Evolutionary conservation across 1,140 invertebrate species (phyloP).

Genomic region (Lordiphosa collinella): DNA sequence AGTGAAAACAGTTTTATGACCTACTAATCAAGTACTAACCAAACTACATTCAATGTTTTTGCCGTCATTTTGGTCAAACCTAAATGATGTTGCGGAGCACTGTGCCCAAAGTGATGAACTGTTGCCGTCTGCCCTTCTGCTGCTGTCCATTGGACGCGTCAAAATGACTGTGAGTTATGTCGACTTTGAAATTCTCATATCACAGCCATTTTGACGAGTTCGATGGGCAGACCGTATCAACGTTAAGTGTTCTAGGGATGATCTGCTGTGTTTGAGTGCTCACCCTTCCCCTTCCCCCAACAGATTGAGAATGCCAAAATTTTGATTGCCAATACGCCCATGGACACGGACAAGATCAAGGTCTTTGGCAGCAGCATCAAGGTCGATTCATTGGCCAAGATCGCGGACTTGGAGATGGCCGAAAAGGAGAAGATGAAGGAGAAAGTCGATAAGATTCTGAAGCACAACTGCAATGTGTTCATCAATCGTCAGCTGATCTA

Average conservation of each 20-base stretch:
- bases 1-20: no score
- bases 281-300: no score
- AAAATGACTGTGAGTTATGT: conserved; percentile 78
- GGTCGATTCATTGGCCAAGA: conserved; percentile 98
- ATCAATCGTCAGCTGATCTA: conserved; percentile 99
- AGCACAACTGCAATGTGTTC: conserved; percentile 98
- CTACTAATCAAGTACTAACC: no score
- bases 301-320: conserved; percentile 95
- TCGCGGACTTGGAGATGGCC: conserved; percentile 97
- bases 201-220: conserved; percentile 80
- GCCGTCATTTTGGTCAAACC: no score
- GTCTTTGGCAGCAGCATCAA: conserved; percentile 99
- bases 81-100: no score
- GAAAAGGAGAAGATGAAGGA: conserved; percentile 99
- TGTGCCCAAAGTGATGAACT: no score
- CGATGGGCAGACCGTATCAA: conserved; percentile 34
- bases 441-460: conserved; percentile 98
- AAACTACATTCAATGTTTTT: no score
- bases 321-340: conserved; percentile 99
- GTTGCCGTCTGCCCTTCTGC: no score
- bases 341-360: conserved; percentile 99
- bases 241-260: no score
- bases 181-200: conserved; percentile 54
- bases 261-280: no score
- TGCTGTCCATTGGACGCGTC: conserved; percentile 56